Evolutionary conservation across 2,113 vertebrate genomes (phyloP).

Genomic region (Leptobrachium ailaonicum): DNA sequence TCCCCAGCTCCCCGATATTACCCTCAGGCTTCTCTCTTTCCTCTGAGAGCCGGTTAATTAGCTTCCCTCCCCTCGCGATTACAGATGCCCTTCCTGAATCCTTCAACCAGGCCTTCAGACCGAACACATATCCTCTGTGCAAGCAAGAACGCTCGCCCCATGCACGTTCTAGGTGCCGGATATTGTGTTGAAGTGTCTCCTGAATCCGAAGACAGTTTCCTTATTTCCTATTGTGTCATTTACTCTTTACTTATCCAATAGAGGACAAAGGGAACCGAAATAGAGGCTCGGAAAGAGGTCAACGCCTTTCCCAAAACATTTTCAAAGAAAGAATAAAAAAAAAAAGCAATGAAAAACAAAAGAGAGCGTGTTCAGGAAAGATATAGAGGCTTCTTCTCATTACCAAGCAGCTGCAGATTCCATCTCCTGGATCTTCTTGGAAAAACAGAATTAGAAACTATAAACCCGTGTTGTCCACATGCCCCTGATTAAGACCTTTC

Average conservation of each 20-base stretch:
- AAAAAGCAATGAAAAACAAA: slow-evolving; percentile 11
- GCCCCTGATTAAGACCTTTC: too few relatives aligned
- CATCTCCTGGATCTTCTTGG: too few relatives aligned
- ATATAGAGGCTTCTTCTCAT: not conserved
- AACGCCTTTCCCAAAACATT: slow-evolving; percentile 31
- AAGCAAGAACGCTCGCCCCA: not conserved
- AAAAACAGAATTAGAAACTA: too few relatives aligned
- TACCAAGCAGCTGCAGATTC: too few relatives aligned
- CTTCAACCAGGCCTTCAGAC: slow-evolving; percentile 12
- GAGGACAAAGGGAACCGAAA: slow-evolving; percentile 36
- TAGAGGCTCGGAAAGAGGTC: slow-evolving; percentile 20
- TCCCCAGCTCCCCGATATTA: not conserved
- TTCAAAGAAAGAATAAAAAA: not conserved
- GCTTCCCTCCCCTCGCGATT: slow-evolving; percentile 24
- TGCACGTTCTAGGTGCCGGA: not conserved
- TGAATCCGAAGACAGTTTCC: slow-evolving; percentile 18
- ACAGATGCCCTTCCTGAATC: slow-evolving; percentile 37
- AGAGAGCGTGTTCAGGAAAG: slow-evolving; percentile 8
- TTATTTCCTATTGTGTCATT: slow-evolving; percentile 41
- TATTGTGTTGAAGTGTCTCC: slow-evolving; percentile 8
- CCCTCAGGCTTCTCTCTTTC: slow-evolving; percentile 33
- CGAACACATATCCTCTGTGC: not conserved
- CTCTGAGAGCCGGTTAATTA: slow-evolving; percentile 30
- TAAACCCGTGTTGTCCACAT: too few relatives aligned
- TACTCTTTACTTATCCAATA: slow-evolving; percentile 30